phyloP scores from a whole-genome alignment of 2,888 invertebrate genomes.

The Adineta ricciae region DNA sequence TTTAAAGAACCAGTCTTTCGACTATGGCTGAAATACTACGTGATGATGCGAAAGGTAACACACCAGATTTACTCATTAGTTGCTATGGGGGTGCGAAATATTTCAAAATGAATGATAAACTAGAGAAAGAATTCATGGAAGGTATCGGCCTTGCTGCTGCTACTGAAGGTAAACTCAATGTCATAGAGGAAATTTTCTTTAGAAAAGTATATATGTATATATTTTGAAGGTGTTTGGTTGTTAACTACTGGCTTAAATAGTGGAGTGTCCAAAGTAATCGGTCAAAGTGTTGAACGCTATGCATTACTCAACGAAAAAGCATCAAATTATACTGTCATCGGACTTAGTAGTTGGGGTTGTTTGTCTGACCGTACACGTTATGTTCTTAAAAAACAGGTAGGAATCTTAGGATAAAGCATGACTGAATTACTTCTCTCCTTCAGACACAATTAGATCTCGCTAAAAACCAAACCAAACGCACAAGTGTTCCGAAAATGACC shows the following conservation, averaged over 20 bases:
- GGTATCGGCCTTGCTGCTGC: not conserved
- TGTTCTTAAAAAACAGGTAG: not conserved
- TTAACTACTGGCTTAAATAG: not conserved
- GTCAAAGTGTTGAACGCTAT: not conserved
- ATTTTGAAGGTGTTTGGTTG: not conserved
- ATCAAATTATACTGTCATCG: not conserved
- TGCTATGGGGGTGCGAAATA: not conserved
- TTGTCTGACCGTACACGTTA: not conserved
- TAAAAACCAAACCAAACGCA: too few relatives aligned
- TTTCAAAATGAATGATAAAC: not conserved
- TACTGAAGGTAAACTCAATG: not conserved
- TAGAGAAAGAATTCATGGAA: not conserved
- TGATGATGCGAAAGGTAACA: not conserved
- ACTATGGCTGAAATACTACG: too few relatives aligned
- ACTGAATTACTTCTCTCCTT: too few relatives aligned
- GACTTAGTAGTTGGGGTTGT: not conserved
- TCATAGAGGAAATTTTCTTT: fast-evolving
- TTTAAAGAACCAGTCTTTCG: too few relatives aligned
- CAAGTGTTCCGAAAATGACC: too few relatives aligned
- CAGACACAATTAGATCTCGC: not conserved
- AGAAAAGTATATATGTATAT: too few relatives aligned
- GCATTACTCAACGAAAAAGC: not conserved
- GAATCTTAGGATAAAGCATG: too few relatives aligned
- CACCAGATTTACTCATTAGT: not conserved
- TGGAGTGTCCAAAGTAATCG: not conserved